Conservation (phyloP, 2,113 vertebrate genomes). For the Pyrgilauda ruficollis region DNA sequence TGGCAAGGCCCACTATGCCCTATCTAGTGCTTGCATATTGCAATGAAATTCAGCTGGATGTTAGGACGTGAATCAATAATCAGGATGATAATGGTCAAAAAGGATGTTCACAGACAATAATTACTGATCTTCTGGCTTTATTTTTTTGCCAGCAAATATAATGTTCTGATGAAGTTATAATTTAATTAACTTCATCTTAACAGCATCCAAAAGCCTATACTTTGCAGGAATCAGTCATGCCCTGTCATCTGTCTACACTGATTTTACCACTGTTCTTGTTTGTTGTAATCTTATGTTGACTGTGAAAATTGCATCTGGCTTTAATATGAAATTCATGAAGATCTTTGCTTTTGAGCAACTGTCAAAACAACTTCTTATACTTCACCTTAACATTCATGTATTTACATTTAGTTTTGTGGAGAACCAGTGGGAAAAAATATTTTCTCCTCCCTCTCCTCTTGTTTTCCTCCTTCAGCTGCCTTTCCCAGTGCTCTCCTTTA, state of each 20-base stretch:
- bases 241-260: background rate
- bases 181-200: background rate
- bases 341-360: constrained; percentile 13
- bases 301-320: background rate
- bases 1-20: background rate
- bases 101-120: background rate
- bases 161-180: background rate
- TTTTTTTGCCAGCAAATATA: background rate
- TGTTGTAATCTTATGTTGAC: background rate
- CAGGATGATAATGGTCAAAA: background rate
- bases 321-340: constrained; percentile 27
- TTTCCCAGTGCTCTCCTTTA: background rate
- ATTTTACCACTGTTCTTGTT: background rate
- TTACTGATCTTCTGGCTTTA: background rate
- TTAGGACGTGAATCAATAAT: background rate
- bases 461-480: background rate
- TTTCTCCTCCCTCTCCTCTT: background rate
- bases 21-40: background rate
- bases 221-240: background rate
- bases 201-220: background rate
- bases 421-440: constrained; percentile 18
- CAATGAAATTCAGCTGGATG: background rate
- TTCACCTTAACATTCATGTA: constrained; percentile 7
- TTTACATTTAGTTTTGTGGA: background rate
- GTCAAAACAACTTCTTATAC: constrained; percentile 22